Evolutionary conservation across 1,140 invertebrate species (phyloP).

Genomic region (Zaprionus ornatus): DNA sequence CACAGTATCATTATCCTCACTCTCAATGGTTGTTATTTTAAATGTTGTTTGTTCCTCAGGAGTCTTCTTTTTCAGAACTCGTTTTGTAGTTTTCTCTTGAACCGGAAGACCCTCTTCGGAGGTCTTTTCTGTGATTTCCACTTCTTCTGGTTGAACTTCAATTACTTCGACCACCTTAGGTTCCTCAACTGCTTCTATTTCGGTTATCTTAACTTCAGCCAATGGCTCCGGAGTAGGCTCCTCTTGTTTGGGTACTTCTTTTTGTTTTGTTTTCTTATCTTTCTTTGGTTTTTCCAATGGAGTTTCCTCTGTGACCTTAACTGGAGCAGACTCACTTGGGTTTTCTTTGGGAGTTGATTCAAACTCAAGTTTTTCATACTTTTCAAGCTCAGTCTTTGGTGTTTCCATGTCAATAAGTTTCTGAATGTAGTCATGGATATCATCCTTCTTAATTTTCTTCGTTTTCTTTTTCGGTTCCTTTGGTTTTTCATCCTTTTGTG

Average conservation of each 20-base stretch:
- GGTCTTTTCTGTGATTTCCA: constrained; percentile 59
- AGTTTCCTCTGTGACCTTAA: constrained; percentile 38
- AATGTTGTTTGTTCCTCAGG: constrained; percentile 83
- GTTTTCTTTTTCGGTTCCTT: constrained; percentile 68
- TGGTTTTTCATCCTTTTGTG: constrained; percentile 53
- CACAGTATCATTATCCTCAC: constrained; percentile 75
- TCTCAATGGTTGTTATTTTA: constrained; percentile 83
- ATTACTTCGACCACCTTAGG: constrained; percentile 63
- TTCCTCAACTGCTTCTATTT: constrained; percentile 51
- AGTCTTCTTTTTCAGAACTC: constrained; percentile 81
- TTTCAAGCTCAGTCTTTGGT: constrained; percentile 76
- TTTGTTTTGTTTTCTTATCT: constrained; percentile 54
- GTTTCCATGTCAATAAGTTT: constrained; percentile 77
- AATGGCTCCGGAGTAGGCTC: constrained; percentile 31
- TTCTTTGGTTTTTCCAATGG: constrained; percentile 52
- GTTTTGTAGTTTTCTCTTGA: constrained; percentile 80
- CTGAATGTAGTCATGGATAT: constrained; percentile 78
- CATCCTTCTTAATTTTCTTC: constrained; percentile 73
- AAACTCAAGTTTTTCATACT: constrained; percentile 79
- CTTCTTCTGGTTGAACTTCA: constrained; percentile 66
- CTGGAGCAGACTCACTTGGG: constrained; percentile 47
- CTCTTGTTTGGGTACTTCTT: constrained; percentile 26
- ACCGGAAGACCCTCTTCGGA: constrained; percentile 70
- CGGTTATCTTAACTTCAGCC: constrained; percentile 53
- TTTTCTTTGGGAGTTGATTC: constrained; percentile 66